phyloP scores from a whole-genome alignment of 2,113 vertebrate genomes.

The Bubo blakistoni region DNA sequence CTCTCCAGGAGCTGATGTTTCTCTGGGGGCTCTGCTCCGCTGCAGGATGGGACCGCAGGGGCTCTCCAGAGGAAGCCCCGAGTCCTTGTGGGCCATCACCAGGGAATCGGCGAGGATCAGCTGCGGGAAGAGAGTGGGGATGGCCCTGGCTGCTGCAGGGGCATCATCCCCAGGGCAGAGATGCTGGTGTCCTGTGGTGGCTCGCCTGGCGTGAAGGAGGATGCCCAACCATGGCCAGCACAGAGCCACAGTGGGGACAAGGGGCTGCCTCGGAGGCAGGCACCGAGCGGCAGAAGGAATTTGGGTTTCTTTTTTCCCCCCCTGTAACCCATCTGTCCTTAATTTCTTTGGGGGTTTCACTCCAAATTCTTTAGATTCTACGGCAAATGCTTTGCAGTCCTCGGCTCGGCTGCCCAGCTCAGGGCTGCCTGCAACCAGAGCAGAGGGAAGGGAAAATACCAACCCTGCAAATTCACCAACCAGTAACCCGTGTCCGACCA shows the following conservation, averaged over 20 bases:
- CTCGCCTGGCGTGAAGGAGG: fast-evolving
- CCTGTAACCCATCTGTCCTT: slow-evolving; percentile 58
- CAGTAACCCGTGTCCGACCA: fast-evolving
- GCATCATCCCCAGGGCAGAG: background rate
- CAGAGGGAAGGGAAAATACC: background rate
- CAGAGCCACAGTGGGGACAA: fast-evolving
- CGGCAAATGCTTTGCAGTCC: slow-evolving; percentile 48
- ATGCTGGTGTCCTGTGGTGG: fast-evolving
- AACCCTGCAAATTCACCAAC: background rate
- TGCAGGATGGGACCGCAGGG: fast-evolving
- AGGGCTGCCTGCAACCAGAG: background rate
- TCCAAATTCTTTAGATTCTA: slow-evolving; percentile 63
- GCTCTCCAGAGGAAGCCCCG: background rate
- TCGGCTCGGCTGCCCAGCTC: background rate
- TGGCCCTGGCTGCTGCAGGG: background rate
- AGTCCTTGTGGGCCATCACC: background rate
- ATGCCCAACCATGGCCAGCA: background rate
- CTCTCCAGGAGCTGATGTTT: background rate
- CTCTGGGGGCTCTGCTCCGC: fast-evolving
- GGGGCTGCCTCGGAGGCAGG: background rate
- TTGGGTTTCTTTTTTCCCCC: background rate
- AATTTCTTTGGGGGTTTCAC: slow-evolving; percentile 64
- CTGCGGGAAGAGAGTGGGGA: fast-evolving
- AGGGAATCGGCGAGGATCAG: fast-evolving
- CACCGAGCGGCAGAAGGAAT: background rate